Percentiles rank a stretch among this genome's conserved stretches.
phyloP scores from a whole-genome alignment of 2,888 invertebrate species.

The Globia sparganii region DNA sequence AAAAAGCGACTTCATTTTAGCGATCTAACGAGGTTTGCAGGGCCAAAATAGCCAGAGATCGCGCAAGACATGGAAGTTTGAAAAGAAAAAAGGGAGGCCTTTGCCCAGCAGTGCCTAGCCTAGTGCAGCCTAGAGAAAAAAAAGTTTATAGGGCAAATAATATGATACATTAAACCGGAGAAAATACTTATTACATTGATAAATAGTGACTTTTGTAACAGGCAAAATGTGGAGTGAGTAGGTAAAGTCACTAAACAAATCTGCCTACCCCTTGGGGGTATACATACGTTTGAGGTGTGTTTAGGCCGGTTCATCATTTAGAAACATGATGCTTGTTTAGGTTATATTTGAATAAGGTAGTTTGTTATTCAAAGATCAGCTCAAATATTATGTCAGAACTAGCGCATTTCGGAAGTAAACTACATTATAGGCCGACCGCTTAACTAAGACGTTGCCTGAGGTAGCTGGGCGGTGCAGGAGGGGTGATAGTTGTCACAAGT shows the following conservation, averaged over 20 bases:
- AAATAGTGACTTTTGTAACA: not conserved
- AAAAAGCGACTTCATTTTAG: too few species aligned
- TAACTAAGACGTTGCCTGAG: too few species aligned
- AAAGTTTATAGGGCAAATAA: not conserved
- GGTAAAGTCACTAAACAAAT: not conserved
- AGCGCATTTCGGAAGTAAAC: not conserved
- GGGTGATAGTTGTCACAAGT: too few species aligned
- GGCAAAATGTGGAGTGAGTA: not conserved
- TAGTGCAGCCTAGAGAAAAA: too few species aligned
- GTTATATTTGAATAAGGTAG: not conserved
- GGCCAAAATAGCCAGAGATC: too few species aligned
- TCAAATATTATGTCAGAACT: conserved; percentile 17
- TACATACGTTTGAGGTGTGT: not conserved
- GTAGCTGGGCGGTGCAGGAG: too few species aligned
- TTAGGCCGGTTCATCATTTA: conserved; percentile 1
- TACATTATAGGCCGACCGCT: not conserved
- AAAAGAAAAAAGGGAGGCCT: too few species aligned
- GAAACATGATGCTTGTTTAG: conserved; percentile 26
- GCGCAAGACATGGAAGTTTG: too few species aligned
- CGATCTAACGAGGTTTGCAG: too few species aligned
- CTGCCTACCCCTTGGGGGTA: not conserved
- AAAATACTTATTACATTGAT: not conserved
- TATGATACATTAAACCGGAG: not conserved
- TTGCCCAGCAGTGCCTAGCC: too few species aligned
- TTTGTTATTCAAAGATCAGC: conserved; percentile 14